phyloP scores from a whole-genome alignment of 2,113 vertebrate genomes.

The Scatophagus argus region DNA sequence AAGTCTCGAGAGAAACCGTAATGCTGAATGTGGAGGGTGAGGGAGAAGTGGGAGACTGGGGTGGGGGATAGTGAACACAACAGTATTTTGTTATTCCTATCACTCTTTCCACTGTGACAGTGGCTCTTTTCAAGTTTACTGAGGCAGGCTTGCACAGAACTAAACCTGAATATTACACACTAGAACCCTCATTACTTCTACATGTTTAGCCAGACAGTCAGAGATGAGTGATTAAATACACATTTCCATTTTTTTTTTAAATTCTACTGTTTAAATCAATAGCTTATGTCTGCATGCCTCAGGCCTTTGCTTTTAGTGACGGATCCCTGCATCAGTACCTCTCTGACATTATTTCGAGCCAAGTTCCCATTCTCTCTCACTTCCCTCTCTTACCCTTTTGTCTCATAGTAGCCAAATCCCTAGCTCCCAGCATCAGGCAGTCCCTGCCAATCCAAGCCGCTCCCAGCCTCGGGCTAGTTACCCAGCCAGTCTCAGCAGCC shows the following conservation, averaged over 20 bases:
- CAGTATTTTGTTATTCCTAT: constrained; percentile 62
- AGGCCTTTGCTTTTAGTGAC: constrained; percentile 17
- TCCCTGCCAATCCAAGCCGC: constrained; percentile 55
- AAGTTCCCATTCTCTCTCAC: constrained; percentile 63
- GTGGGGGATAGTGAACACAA: constrained; percentile 50
- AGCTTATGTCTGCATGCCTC: constrained; percentile 2
- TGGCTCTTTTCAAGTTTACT: constrained; percentile 45
- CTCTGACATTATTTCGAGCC: constrained; percentile 15
- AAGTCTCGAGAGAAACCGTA: constrained; percentile 22
- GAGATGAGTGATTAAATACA: not conserved
- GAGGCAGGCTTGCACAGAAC: constrained; percentile 21
- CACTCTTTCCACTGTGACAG: constrained; percentile 51
- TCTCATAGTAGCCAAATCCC: constrained; percentile 46
- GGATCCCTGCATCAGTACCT: constrained; percentile 18
- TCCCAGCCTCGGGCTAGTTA: constrained; percentile 45
- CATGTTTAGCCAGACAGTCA: constrained; percentile 6
- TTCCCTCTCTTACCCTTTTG: constrained; percentile 48
- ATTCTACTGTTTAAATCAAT: not conserved
- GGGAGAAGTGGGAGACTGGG: constrained; percentile 16
- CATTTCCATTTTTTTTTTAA: not conserved
- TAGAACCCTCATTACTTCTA: not conserved
- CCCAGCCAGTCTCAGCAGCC: constrained; percentile 46
- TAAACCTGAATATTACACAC: constrained; percentile 43
- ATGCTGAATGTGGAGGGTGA: constrained; percentile 35
- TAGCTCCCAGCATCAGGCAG: constrained; percentile 34